Conservation (phyloP, 92 coral and sea anemone genomes). For the Hydrozoanthus gracilis region DNA sequence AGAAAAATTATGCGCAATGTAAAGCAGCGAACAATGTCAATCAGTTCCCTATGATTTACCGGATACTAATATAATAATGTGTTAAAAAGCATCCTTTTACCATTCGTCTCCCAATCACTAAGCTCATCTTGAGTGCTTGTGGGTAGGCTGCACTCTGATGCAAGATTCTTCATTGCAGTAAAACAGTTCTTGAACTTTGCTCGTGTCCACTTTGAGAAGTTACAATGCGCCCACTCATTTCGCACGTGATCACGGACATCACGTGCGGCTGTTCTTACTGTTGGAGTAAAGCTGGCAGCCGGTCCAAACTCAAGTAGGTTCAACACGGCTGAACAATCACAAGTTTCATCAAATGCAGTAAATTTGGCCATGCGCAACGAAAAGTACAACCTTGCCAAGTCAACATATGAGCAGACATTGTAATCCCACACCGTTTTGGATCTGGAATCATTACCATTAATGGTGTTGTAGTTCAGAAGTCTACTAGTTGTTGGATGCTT, state of each 20-base stretch:
- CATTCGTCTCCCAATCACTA: too few species aligned
- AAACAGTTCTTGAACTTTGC: conserved; percentile 13
- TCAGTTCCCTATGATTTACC: too few species aligned
- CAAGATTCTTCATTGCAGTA: too few species aligned
- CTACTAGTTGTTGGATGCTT: conserved; percentile 46
- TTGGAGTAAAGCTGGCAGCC: neutral
- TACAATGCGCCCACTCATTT: conserved; percentile 51
- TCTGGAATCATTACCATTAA: conserved; percentile 65
- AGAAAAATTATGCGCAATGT: too few species aligned
- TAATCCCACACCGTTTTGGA: too few species aligned
- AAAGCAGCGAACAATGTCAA: too few species aligned
- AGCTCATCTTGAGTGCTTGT: too few species aligned
- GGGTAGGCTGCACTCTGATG: too few species aligned
- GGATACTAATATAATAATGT: too few species aligned
- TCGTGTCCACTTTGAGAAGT: conserved; percentile 27
- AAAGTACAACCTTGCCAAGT: conserved; percentile 77
- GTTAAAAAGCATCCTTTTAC: too few species aligned
- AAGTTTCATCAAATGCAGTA: conserved; percentile 4
- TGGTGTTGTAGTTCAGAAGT: conserved; percentile 63
- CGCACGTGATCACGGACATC: conserved; percentile 25
- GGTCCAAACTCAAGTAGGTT: neutral
- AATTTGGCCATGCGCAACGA: conserved; percentile 82
- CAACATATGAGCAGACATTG: conserved; percentile 61
- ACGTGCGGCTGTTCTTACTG: neutral
- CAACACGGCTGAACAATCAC: neutral